Conservation (phyloP, 2,888 invertebrate genomes). For the Gortyna flavago region DNA sequence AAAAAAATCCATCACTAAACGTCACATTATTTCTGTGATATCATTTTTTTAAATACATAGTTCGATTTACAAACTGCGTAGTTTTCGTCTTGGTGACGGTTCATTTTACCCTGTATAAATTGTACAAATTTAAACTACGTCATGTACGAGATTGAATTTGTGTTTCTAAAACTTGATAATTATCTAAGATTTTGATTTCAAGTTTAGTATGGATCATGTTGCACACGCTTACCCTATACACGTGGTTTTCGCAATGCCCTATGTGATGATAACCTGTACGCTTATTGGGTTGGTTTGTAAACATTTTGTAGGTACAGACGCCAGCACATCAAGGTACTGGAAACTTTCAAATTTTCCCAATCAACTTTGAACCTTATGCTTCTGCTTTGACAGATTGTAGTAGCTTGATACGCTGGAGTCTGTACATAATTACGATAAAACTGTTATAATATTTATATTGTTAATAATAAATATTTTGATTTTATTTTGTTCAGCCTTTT, state of each 20-base stretch:
- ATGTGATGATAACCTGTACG: neutral
- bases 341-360: too few relatives aligned
- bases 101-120: neutral
- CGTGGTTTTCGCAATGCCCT: neutral
- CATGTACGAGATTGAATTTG: neutral
- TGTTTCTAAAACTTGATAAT: neutral
- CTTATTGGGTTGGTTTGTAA: neutral
- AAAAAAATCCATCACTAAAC: too few relatives aligned
- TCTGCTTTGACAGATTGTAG: too few relatives aligned
- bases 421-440: constrained; percentile 6
- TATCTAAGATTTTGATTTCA: neutral
- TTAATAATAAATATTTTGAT: constrained; percentile 26
- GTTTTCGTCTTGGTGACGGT: neutral
- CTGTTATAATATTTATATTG: constrained; percentile 7
- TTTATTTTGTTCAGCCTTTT: neutral
- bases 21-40: too few relatives aligned
- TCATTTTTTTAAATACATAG: too few relatives aligned
- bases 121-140: constrained; percentile 8
- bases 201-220: neutral
- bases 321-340: too few relatives aligned
- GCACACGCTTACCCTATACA: too few relatives aligned
- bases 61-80: neutral
- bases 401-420: too few relatives aligned
- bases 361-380: too few relatives aligned
- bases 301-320: too few relatives aligned